Evolutionary conservation across 2,888 invertebrate genomes (phyloP), one percentile per base, ranked within the genome.

Genomic region (Pomacea canaliculata): DNA sequence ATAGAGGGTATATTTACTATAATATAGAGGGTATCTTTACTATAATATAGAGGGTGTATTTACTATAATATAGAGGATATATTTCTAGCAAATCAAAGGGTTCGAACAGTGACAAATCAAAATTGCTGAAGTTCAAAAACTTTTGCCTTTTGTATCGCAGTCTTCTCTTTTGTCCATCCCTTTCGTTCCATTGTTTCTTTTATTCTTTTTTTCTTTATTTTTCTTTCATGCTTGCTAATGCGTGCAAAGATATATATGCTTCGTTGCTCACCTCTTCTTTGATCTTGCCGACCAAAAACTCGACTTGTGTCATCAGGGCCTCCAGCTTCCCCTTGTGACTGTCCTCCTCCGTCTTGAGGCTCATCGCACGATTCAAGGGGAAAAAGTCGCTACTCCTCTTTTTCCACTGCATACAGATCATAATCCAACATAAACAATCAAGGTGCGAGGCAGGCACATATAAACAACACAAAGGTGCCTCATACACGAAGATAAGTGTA

Each of bases 341-440:
- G 79, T 89, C 87, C 66, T 89, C 89, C 74, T 90, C 89, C 73
- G 88, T 87, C 79, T 86, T 84, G 37, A 90, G 80, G 76, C 87
- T 86, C 71, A 90, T 80, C 0, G 90, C 89, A 51, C 89, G 84
- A 80, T 90, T 89, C 77, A 90, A 78, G 5, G 90, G 90, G 84
- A 90, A 90, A 81, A 90, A 90, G 74, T 89, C 88, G 79, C 85
- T 87, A 69, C 85, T 85, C 73, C 86, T 85, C 56, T 79, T 78
- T 77, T 82, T 79, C 74, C 89, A 81, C 89, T 90, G 83, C 12
- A 83, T 80, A 18, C 73, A 76, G 10, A 71, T 56, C 51, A 0
- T 2, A 4, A 16, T 56, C 37, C 0, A 37, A 37, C 37, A 5
- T 37, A 74, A 46, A 71, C 59, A 49, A 69, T n/a, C 19, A 49